Evolutionary conservation across 2,888 invertebrate genomes (phyloP).

Genomic region (Pyrocoelia pectoralis): DNA sequence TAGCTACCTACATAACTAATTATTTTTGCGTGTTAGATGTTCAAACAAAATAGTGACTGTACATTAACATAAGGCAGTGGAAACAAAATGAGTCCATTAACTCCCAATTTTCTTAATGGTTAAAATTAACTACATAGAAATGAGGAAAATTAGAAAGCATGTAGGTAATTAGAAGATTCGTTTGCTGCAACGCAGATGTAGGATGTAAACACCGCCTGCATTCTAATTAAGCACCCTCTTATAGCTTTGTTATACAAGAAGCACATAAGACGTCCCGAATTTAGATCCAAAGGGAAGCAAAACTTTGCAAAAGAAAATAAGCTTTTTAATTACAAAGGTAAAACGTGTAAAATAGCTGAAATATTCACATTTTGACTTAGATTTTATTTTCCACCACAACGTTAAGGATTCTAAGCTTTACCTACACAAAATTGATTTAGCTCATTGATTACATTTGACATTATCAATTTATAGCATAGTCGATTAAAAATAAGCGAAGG

Average conservation of each 20-base stretch:
- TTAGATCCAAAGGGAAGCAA: slow-evolving; percentile 29
- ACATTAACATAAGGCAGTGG: slow-evolving; percentile 21
- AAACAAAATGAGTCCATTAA: slow-evolving; percentile 21
- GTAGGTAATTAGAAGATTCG: slow-evolving; percentile 35
- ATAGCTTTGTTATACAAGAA: slow-evolving; percentile 35
- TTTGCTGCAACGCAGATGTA: slow-evolving; percentile 34
- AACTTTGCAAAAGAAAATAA: slow-evolving; percentile 30
- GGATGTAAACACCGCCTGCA: slow-evolving; percentile 33
- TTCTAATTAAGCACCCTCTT: slow-evolving; percentile 34
- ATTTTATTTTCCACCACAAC: not conserved
- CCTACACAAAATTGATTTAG: not conserved
- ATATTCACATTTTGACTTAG: slow-evolving; percentile 26
- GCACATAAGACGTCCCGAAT: slow-evolving; percentile 28
- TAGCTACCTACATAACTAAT: not conserved
- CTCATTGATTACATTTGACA: not conserved
- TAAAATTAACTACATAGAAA: slow-evolving; percentile 23
- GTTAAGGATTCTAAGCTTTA: not conserved
- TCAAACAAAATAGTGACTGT: slow-evolving; percentile 6
- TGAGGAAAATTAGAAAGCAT: slow-evolving; percentile 29
- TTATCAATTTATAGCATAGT: not conserved
- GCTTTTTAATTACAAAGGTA: slow-evolving; percentile 29
- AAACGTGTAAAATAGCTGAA: slow-evolving; percentile 28
- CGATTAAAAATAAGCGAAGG: slow-evolving; percentile 1
- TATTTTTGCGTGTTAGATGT: slow-evolving; percentile 2
- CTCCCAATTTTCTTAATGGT: slow-evolving; percentile 29